phyloP scores from a whole-genome alignment of 2,888 invertebrate species.

The Phortica magna region DNA sequence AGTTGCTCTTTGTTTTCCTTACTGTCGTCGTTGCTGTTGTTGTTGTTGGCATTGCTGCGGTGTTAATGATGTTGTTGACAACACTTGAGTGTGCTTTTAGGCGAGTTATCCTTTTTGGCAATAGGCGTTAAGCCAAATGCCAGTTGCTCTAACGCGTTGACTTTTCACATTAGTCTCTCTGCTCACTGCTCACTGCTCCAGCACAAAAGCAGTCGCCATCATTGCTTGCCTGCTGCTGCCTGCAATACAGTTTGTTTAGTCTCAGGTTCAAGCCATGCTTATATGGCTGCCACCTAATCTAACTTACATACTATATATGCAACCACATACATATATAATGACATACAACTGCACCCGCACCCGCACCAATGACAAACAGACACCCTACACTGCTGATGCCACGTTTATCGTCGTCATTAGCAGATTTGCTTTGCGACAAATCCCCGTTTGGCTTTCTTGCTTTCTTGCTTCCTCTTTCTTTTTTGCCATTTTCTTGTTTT shows the following conservation, averaged over 20 bases:
- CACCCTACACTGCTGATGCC: slow-evolving; percentile 1
- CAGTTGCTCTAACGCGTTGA: slow-evolving; percentile 51
- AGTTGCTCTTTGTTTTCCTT: too few species aligned
- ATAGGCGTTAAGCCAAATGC: slow-evolving; percentile 22
- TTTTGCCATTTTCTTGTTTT: neutral
- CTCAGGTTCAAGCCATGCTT: too few species aligned
- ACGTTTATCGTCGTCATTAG: slow-evolving; percentile 25
- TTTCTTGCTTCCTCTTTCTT: slow-evolving; percentile 14
- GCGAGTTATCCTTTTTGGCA: slow-evolving; percentile 29
- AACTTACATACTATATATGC: neutral
- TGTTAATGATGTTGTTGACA: slow-evolving; percentile 72
- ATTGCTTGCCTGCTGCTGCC: neutral
- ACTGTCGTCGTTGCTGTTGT: too few species aligned
- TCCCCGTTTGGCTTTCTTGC: neutral
- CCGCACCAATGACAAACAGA: neutral
- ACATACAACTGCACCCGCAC: neutral
- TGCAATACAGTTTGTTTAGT: too few species aligned
- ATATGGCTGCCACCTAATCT: too few species aligned
- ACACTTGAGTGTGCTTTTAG: slow-evolving; percentile 36
- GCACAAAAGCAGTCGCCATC: neutral
- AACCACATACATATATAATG: neutral
- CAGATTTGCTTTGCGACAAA: slow-evolving; percentile 26
- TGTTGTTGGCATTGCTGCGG: slow-evolving; percentile 39
- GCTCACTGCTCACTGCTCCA: neutral
- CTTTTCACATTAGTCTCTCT: slow-evolving; percentile 35